Evolutionary conservation across 2,888 invertebrate genomes (phyloP).

Genomic region (Nemotelus nigrinus): DNA sequence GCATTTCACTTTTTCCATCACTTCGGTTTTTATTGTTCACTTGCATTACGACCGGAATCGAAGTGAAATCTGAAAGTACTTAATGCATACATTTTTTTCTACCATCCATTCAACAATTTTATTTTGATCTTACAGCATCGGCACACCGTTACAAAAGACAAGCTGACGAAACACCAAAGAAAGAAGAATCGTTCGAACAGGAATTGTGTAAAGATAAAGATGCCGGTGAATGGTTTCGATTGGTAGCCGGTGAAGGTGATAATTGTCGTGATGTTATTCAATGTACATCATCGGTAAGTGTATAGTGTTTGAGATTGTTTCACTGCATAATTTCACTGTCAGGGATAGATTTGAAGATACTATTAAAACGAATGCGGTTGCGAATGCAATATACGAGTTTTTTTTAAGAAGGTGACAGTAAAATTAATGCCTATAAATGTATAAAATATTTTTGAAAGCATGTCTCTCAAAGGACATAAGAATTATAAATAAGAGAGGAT

Average conservation of each 20-base stretch:
- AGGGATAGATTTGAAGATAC: neutral
- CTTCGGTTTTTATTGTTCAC: too few species aligned
- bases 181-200: conserved; percentile 87
- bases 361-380: neutral
- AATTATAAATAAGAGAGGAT: too few species aligned
- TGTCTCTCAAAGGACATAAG: too few species aligned
- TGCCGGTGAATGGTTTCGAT: conserved; percentile 94
- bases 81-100: too few species aligned
- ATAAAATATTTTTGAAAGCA: too few species aligned
- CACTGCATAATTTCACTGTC: neutral
- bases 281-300: conserved; percentile 88
- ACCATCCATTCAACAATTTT: too few species aligned
- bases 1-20: too few species aligned
- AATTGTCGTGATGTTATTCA: conserved; percentile 95
- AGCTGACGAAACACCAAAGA: conserved; percentile 74
- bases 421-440: too few species aligned
- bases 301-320: neutral
- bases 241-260: conserved; percentile 89
- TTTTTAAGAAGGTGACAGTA: too few species aligned
- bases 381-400: neutral
- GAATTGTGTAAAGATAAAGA: conserved; percentile 94
- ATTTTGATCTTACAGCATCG: conserved; percentile 59
- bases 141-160: conserved; percentile 73
- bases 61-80: too few species aligned
- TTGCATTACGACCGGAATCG: too few species aligned